These are phyloP conservation scores for Clanis bilineata DNA, from an alignment of 2,888 invertebrate species.

Conservation along the genomic window DNA sequence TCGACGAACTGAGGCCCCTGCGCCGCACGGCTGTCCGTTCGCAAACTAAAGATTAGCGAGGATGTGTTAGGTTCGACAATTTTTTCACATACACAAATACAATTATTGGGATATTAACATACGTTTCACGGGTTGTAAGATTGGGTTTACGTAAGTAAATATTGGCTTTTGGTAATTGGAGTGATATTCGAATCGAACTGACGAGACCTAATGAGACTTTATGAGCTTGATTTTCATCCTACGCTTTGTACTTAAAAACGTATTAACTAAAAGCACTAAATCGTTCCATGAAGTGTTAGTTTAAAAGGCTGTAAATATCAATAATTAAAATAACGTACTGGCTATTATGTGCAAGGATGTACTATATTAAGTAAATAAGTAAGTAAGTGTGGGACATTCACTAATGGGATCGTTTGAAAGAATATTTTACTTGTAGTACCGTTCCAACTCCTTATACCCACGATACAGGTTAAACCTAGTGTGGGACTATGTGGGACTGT, in stretches of 20 bases:
- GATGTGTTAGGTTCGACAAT: constrained; percentile 26
- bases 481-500: no score
- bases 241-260: background rate
- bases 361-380: no score
- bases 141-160: background rate
- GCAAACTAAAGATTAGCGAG: constrained; percentile 35
- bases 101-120: background rate
- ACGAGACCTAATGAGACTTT: background rate
- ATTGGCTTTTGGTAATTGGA: background rate
- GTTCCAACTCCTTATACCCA: no score
- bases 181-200: background rate
- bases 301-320: no score
- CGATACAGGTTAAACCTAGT: no score
- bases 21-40: constrained; percentile 33
- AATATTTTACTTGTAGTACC: no score
- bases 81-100: background rate
- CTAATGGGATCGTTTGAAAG: no score
- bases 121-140: background rate
- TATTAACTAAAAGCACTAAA: no score
- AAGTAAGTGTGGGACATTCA: no score
- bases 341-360: no score
- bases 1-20: constrained; percentile 58
- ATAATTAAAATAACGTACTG: no score
- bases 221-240: background rate
- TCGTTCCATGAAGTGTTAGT: no score